phyloP scores from a whole-genome alignment of 2,113 vertebrate species.

The Triplophysa tibetana region DNA sequence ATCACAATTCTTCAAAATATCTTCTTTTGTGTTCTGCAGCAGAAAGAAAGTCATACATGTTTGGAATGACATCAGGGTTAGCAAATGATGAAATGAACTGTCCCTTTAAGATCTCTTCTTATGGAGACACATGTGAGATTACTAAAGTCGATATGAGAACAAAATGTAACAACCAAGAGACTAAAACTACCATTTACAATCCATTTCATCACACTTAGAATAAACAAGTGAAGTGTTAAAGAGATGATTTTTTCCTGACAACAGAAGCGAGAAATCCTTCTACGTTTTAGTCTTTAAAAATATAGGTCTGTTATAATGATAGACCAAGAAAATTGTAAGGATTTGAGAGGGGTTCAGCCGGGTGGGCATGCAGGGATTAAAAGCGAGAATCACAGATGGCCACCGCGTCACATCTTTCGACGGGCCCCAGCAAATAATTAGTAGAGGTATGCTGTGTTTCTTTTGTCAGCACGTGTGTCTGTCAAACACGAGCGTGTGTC shows the following conservation, averaged over 20 bases:
- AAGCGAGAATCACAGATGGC: conserved; percentile 78
- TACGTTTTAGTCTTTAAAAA: not conserved
- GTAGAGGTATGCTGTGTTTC: conserved; percentile 60
- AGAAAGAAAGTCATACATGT: too few relatives aligned
- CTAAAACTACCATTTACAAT: too few relatives aligned
- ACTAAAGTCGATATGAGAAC: too few relatives aligned
- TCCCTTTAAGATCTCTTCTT: too few relatives aligned
- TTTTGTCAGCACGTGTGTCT: conserved; percentile 76
- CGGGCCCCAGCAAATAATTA: conserved; percentile 59
- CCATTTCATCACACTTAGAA: not conserved
- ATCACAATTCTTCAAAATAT: too few relatives aligned
- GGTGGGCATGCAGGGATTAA: conserved; percentile 61
- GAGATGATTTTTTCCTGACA: not conserved
- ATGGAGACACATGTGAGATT: too few relatives aligned
- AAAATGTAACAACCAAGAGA: too few relatives aligned
- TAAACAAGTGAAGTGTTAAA: not conserved
- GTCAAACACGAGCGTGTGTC: conserved; percentile 76
- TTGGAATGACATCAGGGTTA: too few relatives aligned
- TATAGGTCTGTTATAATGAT: not conserved
- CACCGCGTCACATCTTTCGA: conserved; percentile 73
- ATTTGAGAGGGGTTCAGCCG: conserved; percentile 31
- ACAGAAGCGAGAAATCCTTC: not conserved
- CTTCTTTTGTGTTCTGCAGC: too few relatives aligned
- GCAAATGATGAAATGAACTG: too few relatives aligned
- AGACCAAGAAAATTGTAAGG: conserved; percentile 13